phyloP scores from a whole-genome alignment of 2,888 invertebrate genomes.

The Agonopterix heracliana region DNA sequence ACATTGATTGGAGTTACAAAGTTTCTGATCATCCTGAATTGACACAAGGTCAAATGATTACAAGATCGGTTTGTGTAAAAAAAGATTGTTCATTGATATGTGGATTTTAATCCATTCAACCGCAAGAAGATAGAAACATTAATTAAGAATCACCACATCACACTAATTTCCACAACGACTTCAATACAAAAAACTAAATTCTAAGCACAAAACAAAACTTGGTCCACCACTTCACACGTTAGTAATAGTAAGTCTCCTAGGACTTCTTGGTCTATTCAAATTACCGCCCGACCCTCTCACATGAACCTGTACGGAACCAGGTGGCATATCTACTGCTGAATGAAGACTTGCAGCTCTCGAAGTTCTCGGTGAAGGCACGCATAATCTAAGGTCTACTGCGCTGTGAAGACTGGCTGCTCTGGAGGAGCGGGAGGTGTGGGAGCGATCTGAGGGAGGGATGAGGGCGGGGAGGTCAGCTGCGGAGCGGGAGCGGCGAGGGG shows the following conservation, averaged over 20 bases:
- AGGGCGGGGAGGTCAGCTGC: constrained; percentile 90
- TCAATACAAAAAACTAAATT: too few species aligned
- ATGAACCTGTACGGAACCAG: constrained; percentile 60
- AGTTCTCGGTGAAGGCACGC: constrained; percentile 53
- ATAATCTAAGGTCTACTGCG: constrained; percentile 58
- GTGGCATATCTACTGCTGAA: constrained; percentile 56
- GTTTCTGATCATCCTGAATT: too few species aligned
- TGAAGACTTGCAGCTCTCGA: constrained; percentile 63
- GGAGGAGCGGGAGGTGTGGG: constrained; percentile 55
- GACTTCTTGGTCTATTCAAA: constrained; percentile 56
- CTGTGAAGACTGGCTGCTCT: constrained; percentile 66
- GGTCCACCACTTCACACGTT: constrained; percentile 38
- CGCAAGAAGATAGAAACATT: too few species aligned
- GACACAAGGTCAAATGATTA: too few species aligned
- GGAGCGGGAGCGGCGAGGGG: constrained; percentile 86
- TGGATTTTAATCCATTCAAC: too few species aligned
- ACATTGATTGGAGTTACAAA: too few species aligned
- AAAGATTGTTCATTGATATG: too few species aligned
- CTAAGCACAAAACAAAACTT: not conserved
- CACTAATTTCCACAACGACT: too few species aligned
- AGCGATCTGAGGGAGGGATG: constrained; percentile 67
- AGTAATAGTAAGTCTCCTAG: constrained; percentile 58
- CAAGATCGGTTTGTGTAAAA: too few species aligned
- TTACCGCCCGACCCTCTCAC: constrained; percentile 55
- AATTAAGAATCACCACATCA: too few species aligned